These are phyloP conservation scores for Philereme vetulata DNA, from an alignment of 2,888 invertebrate genomes.

Conservation along the genomic window DNA sequence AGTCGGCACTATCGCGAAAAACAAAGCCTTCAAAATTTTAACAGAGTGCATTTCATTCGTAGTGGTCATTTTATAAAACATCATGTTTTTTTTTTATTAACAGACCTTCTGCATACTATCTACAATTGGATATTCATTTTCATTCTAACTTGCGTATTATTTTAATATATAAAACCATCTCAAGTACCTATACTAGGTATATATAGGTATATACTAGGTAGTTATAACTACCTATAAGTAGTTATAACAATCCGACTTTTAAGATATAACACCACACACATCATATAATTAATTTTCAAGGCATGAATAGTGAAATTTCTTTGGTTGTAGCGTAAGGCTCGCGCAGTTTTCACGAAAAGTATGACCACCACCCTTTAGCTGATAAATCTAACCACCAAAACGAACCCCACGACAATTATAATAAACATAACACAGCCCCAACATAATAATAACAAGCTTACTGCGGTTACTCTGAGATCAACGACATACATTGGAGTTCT, in stretches of 20 bases:
- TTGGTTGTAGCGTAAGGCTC: conserved; percentile 18
- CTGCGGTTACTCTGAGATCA: conserved; percentile 63
- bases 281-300: no score
- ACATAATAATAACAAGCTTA: conserved; percentile 54
- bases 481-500: conserved; percentile 51
- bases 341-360: conserved; percentile 9
- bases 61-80: conserved; percentile 2
- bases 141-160: no score
- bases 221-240: no score
- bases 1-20: not conserved
- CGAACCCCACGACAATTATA: conserved; percentile 43
- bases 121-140: no score
- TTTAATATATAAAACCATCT: no score
- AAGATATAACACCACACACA: not conserved
- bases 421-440: conserved; percentile 61
- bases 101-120: no score
- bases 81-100: no score
- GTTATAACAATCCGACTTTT: not conserved
- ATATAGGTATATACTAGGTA: no score
- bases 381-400: conserved; percentile 37
- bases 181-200: no score
- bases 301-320: conserved; percentile 7
- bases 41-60: not conserved
- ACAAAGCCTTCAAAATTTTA: not conserved
- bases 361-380: conserved; percentile 30